phyloP scores from a whole-genome alignment of 2,113 vertebrate genomes.

The Vulpes lagopus region DNA sequence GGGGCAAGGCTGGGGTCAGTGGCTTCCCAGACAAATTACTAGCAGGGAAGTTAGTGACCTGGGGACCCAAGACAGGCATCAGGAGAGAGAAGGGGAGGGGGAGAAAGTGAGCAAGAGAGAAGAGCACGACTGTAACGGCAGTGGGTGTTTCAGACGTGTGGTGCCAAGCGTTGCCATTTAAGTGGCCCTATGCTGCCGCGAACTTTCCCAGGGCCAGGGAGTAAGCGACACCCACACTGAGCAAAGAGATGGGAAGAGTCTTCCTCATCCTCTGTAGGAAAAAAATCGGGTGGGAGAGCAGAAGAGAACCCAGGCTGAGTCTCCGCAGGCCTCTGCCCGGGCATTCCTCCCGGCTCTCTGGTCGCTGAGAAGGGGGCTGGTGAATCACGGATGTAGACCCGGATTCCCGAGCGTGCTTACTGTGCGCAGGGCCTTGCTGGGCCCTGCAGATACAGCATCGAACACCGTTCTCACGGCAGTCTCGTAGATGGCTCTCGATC shows the following conservation, averaged over 20 bases:
- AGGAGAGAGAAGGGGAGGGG: not conserved
- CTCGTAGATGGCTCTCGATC: not conserved
- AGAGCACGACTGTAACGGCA: not conserved
- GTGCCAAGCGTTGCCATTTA: not conserved
- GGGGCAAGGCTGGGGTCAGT: not conserved
- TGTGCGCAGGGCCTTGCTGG: not conserved
- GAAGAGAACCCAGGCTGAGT: not conserved
- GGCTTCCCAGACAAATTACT: not conserved
- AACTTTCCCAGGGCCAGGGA: not conserved
- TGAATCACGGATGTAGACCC: not conserved
- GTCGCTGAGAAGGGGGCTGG: not conserved
- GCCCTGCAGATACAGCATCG: not conserved
- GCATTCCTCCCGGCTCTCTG: not conserved
- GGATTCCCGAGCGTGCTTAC: not conserved
- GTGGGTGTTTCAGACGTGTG: not conserved
- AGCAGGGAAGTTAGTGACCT: not conserved
- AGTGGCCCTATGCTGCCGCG: not conserved
- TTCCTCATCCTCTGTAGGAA: not conserved
- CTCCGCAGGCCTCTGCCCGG: not conserved
- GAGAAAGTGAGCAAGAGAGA: not conserved
- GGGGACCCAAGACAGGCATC: not conserved
- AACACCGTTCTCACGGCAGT: not conserved
- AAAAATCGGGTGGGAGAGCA: not conserved
- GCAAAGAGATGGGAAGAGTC: not conserved
- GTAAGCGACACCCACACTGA: not conserved